phyloP scores from a whole-genome alignment of 1,140 invertebrate genomes.

The Nasonia giraulti region DNA sequence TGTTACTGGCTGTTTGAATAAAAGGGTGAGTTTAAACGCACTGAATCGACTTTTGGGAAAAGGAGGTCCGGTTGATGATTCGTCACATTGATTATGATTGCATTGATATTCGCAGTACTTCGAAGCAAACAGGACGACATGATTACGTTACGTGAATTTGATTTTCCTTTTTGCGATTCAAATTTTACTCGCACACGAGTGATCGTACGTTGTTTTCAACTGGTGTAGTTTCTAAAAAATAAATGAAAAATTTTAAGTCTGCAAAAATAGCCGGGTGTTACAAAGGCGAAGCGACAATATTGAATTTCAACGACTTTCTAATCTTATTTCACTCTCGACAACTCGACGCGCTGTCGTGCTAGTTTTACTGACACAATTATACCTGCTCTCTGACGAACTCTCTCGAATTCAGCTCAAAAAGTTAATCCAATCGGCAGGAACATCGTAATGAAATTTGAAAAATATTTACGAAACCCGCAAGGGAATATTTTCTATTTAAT shows the following conservation, averaged over 20 bases:
- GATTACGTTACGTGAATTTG: too few species aligned
- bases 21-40: too few species aligned
- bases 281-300: constrained; percentile 40
- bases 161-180: too few species aligned
- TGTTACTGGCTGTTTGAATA: too few species aligned
- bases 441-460: constrained; percentile 16
- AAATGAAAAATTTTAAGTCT: constrained; percentile 1
- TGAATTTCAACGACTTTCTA: constrained; percentile 51
- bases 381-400: constrained; percentile 37
- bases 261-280: constrained; percentile 30
- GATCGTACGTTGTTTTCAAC: too few species aligned
- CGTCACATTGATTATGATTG: too few species aligned
- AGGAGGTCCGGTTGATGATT: too few species aligned
- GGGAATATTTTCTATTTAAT: neutral
- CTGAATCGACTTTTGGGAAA: too few species aligned
- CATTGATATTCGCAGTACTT: too few species aligned
- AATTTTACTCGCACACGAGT: too few species aligned
- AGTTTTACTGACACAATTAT: constrained; percentile 46
- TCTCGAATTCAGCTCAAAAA: constrained; percentile 36
- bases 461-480: neutral
- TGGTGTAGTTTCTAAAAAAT: constrained; percentile 9
- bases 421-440: constrained; percentile 1
- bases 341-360: constrained; percentile 40
- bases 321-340: constrained; percentile 48
- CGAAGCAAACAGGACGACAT: too few species aligned